Conservation (phyloP, 2,797 vertebrate genomes). For the Arremon aurantiirostris region DNA sequence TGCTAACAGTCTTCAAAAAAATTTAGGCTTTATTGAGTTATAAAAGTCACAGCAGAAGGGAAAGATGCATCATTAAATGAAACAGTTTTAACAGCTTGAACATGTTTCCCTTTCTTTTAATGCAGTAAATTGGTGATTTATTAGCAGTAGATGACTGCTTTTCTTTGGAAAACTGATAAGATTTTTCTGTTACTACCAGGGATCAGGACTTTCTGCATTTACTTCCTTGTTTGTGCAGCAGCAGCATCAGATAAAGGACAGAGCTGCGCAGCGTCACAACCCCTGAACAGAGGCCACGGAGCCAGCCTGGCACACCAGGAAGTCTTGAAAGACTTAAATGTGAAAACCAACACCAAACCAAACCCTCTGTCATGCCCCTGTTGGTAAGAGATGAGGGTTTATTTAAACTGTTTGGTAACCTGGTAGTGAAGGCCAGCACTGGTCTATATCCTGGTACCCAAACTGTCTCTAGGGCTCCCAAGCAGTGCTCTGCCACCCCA, state of each 20-base stretch:
- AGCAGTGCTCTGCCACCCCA: not conserved
- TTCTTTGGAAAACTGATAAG: not conserved
- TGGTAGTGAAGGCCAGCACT: no score
- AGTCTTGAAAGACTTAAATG: rapidly evolving
- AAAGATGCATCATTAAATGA: not conserved
- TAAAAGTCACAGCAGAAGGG: not conserved
- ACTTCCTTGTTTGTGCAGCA: conserved; percentile 7
- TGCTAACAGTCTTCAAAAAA: not conserved
- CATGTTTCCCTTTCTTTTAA: not conserved
- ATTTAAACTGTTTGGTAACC: not conserved
- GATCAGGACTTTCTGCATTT: not conserved
- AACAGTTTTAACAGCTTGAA: not conserved
- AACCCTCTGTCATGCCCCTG: rapidly evolving
- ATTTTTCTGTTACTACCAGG: not conserved
- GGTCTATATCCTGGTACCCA: not conserved
- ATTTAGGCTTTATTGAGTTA: not conserved
- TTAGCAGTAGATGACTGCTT: not conserved
- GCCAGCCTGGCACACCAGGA: rapidly evolving
- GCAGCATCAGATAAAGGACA: not conserved
- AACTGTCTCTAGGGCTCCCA: not conserved
- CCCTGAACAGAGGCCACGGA: rapidly evolving
- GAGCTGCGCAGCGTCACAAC: not conserved
- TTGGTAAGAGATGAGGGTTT: rapidly evolving
- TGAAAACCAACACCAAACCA: not conserved
- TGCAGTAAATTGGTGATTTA: not conserved